Percentiles rank a stretch among this genome's conserved stretches.
Conservation (phyloP, 1,140 invertebrate species). For the Armadillidium nasatum region DNA sequence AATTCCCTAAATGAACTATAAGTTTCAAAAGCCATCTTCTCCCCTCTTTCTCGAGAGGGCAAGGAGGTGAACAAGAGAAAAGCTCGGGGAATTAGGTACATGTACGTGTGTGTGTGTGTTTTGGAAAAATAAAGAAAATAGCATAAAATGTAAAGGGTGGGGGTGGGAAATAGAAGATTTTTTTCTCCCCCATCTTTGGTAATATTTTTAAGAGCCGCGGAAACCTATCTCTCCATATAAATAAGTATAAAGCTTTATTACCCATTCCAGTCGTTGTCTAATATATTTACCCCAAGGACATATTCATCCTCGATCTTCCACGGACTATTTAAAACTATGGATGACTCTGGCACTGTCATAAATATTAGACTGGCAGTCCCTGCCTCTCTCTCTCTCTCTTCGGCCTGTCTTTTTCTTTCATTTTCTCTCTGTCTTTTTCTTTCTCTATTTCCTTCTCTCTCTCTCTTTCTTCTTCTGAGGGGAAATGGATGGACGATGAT, state of each 20-base stretch:
- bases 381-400: not conserved
- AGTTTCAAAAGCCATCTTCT: not conserved
- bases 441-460: not conserved
- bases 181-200: not conserved
- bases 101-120: too few relatives aligned
- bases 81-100: too few relatives aligned
- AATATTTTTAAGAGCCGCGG: slow-evolving; percentile 9
- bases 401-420: not conserved
- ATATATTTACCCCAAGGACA: slow-evolving; percentile 3
- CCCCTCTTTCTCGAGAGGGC: not conserved
- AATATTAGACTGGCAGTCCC: not conserved
- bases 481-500: slow-evolving; percentile 9
- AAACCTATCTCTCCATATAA: not conserved
- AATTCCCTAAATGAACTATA: slow-evolving; percentile 4
- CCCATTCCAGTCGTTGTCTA: not conserved
- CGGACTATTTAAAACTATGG: slow-evolving; percentile 7
- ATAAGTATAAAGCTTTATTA: not conserved
- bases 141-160: too few relatives aligned
- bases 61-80: too few relatives aligned
- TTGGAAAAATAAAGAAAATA: too few relatives aligned
- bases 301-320: not conserved
- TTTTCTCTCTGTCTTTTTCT: not conserved
- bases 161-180: not conserved
- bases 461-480: not conserved
- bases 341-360: not conserved